Conservation (phyloP, 2,797 vertebrate genomes). For the Melanotaenia parkinsoni region DNA sequence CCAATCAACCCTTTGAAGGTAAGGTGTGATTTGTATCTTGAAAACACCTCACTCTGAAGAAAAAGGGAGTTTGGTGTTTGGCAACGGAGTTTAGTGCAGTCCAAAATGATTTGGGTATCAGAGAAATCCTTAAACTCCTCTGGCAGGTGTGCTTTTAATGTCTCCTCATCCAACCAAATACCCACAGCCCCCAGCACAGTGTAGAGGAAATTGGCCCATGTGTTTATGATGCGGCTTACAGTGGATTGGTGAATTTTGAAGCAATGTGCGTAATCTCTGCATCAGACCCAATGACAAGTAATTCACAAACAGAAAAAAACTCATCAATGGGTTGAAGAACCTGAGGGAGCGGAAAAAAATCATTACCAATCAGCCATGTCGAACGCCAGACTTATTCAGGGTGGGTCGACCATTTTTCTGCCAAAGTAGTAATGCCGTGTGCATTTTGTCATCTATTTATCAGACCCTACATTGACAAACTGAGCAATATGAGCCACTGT, state of each 20-base stretch:
- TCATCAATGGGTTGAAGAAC: neutral
- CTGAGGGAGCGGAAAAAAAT: too few species aligned
- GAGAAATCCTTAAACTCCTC: conserved; percentile 3
- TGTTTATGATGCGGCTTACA: conserved; percentile 18
- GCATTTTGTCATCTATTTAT: too few species aligned
- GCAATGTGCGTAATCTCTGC: neutral
- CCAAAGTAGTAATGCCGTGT: too few species aligned
- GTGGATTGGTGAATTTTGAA: conserved; percentile 14
- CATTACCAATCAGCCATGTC: too few species aligned
- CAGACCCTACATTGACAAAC: too few species aligned
- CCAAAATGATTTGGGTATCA: neutral
- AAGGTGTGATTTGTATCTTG: conserved; percentile 3
- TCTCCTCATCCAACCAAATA: conserved; percentile 7
- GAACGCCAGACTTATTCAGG: too few species aligned
- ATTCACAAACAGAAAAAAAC: neutral
- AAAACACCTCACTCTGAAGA: conserved; percentile 5
- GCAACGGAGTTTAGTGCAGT: conserved; percentile 6
- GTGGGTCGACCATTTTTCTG: too few species aligned
- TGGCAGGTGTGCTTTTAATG: neutral
- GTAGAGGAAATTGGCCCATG: conserved; percentile 21
- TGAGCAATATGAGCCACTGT: too few species aligned
- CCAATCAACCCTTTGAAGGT: conserved; percentile 23
- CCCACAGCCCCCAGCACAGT: conserved; percentile 14
- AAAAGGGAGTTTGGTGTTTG: neutral
- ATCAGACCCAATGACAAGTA: neutral